Evolutionary conservation across 2,113 vertebrate species (phyloP).

Genomic region (Ctenodactylus gundi): DNA sequence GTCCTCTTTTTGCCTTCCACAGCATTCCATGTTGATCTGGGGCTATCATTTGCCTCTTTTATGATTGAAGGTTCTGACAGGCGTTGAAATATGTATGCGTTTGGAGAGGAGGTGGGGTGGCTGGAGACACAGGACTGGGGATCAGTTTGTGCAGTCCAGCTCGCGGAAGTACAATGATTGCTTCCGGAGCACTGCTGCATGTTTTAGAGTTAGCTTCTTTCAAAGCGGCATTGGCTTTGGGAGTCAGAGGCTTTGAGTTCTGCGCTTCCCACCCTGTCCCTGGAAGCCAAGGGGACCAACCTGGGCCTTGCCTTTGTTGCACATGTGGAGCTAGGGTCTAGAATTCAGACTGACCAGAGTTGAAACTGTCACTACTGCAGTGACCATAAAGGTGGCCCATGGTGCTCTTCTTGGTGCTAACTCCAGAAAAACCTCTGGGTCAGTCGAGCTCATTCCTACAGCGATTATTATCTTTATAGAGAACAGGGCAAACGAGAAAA

Average conservation of each 20-base stretch:
- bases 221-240: neutral
- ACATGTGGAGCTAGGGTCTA: neutral
- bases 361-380: neutral
- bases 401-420: neutral
- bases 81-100: neutral
- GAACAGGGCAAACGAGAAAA: neutral
- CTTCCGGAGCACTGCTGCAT: neutral
- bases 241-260: fast-evolving
- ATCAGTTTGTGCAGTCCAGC: no score
- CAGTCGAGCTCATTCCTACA: no score
- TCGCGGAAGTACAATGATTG: neutral
- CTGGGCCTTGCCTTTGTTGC: neutral
- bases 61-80: neutral
- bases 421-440: neutral
- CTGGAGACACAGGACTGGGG: neutral
- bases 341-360: neutral
- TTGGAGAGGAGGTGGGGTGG: neutral
- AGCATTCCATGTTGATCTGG: neutral
- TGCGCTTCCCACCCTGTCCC: neutral
- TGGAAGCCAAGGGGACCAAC: neutral
- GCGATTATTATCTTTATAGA: neutral
- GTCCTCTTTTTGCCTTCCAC: neutral
- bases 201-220: neutral
- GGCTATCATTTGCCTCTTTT: neutral
- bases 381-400: neutral